Evolutionary conservation across 2,113 vertebrate species (phyloP).

Genomic region (Pachycephala philippinensis): DNA sequence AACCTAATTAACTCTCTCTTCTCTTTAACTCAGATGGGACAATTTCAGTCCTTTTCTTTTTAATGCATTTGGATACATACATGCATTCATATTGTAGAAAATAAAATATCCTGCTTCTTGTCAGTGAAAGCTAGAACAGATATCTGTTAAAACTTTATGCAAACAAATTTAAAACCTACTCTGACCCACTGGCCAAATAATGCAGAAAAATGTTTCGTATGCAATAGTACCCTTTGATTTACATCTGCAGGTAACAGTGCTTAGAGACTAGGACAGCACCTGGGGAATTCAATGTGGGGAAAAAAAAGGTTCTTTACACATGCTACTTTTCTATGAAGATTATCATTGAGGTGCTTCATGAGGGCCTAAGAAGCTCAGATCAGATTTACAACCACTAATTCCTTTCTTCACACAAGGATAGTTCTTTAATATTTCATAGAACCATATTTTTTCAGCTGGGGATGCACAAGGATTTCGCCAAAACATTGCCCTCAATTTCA

Average conservation of each 20-base stretch:
- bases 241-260: background rate
- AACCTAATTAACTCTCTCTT: fast-evolving
- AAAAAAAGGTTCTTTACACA: fast-evolving
- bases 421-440: background rate
- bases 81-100: background rate
- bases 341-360: background rate
- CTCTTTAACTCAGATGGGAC: background rate
- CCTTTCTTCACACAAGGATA: background rate
- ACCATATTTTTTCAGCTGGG: background rate
- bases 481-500: background rate
- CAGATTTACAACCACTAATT: background rate
- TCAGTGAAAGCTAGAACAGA: background rate
- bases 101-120: background rate
- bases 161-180: background rate
- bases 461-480: background rate
- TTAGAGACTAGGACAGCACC: background rate
- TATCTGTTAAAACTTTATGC: background rate
- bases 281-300: background rate
- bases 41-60: background rate
- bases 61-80: background rate
- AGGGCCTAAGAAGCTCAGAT: background rate
- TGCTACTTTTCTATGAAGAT: background rate
- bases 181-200: background rate
- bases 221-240: background rate
- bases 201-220: background rate